Base-by-base conservation (phyloP, 2,113 vertebrate genomes). In the Corapipo altera region DNA sequence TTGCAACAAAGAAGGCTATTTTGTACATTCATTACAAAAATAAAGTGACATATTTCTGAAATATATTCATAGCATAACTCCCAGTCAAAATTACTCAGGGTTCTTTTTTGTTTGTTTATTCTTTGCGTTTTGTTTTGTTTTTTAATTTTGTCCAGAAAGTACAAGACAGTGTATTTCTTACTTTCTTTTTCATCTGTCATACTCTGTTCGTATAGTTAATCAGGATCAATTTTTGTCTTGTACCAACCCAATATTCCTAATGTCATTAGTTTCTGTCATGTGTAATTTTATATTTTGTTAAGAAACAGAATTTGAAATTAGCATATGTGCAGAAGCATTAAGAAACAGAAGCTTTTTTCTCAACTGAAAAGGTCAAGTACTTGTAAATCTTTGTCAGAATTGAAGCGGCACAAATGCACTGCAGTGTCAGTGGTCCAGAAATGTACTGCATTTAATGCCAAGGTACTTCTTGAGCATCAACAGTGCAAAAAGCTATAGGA, bases 371-470 rank as follows among this genome's bases (percentile, higher is more conserved):
- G 88, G 83, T 91, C 74, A 93, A 73, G 65, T 92, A 81, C 70
- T 85, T 92, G 74, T 76, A 96, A 96, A 94, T 95, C 78, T 81
- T 81, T 69, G 70, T 80, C 84, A 95, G 92, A 95, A 87, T 44
- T 55, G 72, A 95, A 89, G 82, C 2, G 2, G 43, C 35, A 69
- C n/a, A 89, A 94, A 96, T 80, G 37, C 55, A 48, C 74, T 83
- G 66, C 70, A 54, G 62, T 73, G 85, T 58, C 74, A 87, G n/a
- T 74, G 26, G 32, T 91, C 86, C 81, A 96, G 88, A 89, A 93
- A 82, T 6, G 14, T 39, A 55, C 8, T 30, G 24, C 28, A 58
- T 57, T 93, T 90, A 91, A 80, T 90, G 79, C 20, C 18, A 52
- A 89, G 9, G 41, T 28, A 81, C 30, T 73, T 77, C 77, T 83